Base-by-base conservation (phyloP, 2,888 invertebrate species). In the Cerastoderma edule region DNA sequence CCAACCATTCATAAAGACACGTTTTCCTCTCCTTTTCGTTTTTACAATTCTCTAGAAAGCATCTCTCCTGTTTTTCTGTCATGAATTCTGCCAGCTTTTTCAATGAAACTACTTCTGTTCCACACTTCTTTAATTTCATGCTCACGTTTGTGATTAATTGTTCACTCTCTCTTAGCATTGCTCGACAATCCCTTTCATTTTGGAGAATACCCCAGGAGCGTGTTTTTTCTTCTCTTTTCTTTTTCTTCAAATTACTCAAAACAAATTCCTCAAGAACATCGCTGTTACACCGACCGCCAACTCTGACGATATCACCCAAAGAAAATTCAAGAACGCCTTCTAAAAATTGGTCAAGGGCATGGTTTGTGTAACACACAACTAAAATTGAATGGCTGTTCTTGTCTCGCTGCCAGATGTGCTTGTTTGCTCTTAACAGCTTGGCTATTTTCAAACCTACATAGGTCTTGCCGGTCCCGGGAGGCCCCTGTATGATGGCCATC, bases 381-480 rank as follows among this genome's bases (percentile, higher is more conserved):
- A 92, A 74, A 27, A 92, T 90, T 4, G 91, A 91, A 50, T 74
- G 64, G 13, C 77, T 44, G 44, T 39, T n/a, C 32, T 48, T 32
- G 5, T 66, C 32, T 4, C 50, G 75, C 33, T 89, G 90, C 94
- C 94, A 94, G 1, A 73, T 28, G 0, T 75, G n/a, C 24, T 83
- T 81, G 90, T 96, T 96, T 67, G 94, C 91, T 0, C 96, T 90
- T 30, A 97, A 89, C 0, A 95, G 72, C 32, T 89, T 65, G 0
- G 96, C 95, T 27, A 97, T 95, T 94, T 96, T 95, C 35, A 96
- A 93, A 0, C 97, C 97, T 76, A 97, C 92, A 90, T 94, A 96
- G 0, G 97, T 97, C 94, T 97, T 97, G 0, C 97, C 97, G 0
- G 97, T 97, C 1, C 97, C 97, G 0, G 97, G 97, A 0, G 97